Evolutionary conservation across 2,113 vertebrate species (phyloP), one percentile per base, ranked within the genome.

Genomic region (Cololabis saira): DNA sequence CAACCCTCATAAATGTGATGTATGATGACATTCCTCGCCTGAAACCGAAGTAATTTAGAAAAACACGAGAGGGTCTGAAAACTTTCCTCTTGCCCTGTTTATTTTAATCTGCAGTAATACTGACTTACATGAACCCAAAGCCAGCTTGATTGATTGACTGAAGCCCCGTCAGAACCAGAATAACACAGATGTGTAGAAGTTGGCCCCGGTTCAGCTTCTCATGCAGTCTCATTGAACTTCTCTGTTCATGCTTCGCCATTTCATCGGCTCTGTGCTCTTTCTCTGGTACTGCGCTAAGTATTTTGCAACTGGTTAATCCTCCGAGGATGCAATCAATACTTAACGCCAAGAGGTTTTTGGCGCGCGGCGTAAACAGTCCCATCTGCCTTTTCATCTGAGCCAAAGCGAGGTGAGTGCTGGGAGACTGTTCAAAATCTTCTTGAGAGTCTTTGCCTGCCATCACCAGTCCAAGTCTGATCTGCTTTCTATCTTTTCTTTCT

Each of bases 321-420:
- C 68, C 17, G 68, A 78, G 80, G 80, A 83, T n/a, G 55, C 64
- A 78, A 63, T 82, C 82, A 71, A 42, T 71, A 33, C 62, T 49
- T 62, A 55, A 64, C 21, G 70, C 71, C 80, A 78, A 85, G 65
- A 67, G 62, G 67, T 77, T 60, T 76, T 69, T 81, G 76, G 76
- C 65, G 14, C 43, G 19, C 52, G 30, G 58, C 77, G 64, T 62
- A 76, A 82, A 83, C 74, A 72, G 60, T 71, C 82, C 67, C 78
- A 88, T 83, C 80, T 88, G 79, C 72, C 62, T 79, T 78, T 75
- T 71, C 61, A 70, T 33, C 57, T 22, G 59, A 77, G 78, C 78
- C 81, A 80, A 76, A 81, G 64, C 14, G 58, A 74, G 68, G 49
- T 27, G 24, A 67, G 58, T 48, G 49, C 67, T 44, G 57, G 77